Percentiles rank a stretch among this genome's conserved stretches.
Conservation (phyloP, 2,888 invertebrate species). For the Sinopyrophorus schimmeli region DNA sequence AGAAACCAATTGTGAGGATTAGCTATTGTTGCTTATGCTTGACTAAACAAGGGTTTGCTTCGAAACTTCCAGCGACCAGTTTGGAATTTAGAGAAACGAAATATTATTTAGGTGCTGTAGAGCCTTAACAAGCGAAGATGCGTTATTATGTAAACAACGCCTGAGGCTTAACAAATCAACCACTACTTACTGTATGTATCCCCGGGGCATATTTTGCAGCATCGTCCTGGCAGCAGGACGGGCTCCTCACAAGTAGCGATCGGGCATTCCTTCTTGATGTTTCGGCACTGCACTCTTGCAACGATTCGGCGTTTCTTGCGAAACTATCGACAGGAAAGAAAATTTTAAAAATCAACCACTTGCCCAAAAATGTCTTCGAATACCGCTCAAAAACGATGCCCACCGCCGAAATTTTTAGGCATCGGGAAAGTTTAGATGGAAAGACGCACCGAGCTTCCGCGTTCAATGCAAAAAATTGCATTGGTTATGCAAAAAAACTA, state of each 20-base stretch:
- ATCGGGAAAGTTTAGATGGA: not conserved
- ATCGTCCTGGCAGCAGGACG: constrained; percentile 78
- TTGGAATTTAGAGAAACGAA: too few relatives aligned
- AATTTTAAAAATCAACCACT: constrained; percentile 2
- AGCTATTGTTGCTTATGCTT: too few relatives aligned
- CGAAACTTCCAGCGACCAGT: too few relatives aligned
- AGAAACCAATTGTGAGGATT: too few relatives aligned
- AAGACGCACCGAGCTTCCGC: not conserved
- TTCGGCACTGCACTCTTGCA: constrained; percentile 87
- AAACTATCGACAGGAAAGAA: constrained; percentile 62
- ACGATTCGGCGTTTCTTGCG: constrained; percentile 86
- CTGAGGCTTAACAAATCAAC: constrained; percentile 16
- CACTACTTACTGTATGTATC: constrained; percentile 59
- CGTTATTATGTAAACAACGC: constrained; percentile 17
- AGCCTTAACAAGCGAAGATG: constrained; percentile 10
- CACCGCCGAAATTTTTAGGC: too few relatives aligned
- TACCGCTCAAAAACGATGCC: too few relatives aligned
- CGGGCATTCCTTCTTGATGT: constrained; percentile 91
- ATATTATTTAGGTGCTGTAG: too few relatives aligned
- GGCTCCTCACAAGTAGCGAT: constrained; percentile 86
- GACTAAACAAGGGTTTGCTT: too few relatives aligned
- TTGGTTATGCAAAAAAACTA: constrained; percentile 13
- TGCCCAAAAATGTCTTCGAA: not conserved
- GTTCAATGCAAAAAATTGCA: constrained; percentile 3
- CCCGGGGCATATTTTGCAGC: constrained; percentile 91